Conservation (phyloP, 2,797 vertebrate species). For the Eulemur rubriventer region DNA sequence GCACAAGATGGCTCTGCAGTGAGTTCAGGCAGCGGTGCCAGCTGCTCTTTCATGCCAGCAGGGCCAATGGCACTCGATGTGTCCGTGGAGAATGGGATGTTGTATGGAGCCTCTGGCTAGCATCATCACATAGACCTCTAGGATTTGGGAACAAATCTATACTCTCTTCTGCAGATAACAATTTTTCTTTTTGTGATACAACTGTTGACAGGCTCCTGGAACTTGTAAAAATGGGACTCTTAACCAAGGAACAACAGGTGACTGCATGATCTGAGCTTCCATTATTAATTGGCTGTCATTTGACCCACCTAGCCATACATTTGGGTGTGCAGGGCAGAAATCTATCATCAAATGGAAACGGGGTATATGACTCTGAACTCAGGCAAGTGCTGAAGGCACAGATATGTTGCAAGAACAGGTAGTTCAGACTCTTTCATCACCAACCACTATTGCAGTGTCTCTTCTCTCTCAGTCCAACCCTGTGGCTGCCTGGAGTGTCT, state of each 20-base stretch:
- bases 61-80: accelerated
- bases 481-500: too few relatives aligned
- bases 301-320: too few relatives aligned
- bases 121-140: too few relatives aligned
- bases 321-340: neutral
- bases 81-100: accelerated
- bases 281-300: too few relatives aligned
- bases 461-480: neutral
- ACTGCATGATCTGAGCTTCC: neutral
- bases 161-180: neutral
- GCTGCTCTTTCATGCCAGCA: neutral
- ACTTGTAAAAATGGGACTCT: neutral
- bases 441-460: accelerated
- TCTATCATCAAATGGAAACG: neutral
- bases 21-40: too few relatives aligned
- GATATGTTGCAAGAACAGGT: neutral
- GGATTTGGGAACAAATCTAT: neutral
- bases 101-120: neutral
- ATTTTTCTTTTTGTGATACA: neutral
- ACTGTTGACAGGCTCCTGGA: neutral
- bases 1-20: neutral
- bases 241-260: neutral
- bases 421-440: neutral
- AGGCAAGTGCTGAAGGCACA: neutral
- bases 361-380: neutral